Percentiles rank a stretch among this genome's conserved stretches.
phyloP scores from a whole-genome alignment of 2,797 vertebrate species.

The Ciconia nigra region DNA sequence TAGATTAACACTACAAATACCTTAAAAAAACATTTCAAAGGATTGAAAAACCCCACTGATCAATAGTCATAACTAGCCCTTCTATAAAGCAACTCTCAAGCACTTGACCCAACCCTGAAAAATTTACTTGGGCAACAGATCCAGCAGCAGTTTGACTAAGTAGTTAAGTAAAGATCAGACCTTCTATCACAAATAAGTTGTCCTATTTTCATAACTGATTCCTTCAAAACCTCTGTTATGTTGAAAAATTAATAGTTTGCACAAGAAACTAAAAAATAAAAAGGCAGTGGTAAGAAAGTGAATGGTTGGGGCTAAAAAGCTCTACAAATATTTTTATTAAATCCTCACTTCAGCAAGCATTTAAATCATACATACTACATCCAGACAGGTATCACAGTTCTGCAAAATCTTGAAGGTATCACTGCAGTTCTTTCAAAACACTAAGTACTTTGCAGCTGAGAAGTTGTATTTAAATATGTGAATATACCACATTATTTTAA shows the following conservation, averaged over 20 bases:
- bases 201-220: background rate
- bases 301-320: background rate
- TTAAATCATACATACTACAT: background rate
- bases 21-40: background rate
- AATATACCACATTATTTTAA: conserved; percentile 49
- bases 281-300: background rate
- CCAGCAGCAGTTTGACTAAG: background rate
- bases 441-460: background rate
- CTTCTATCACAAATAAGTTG: background rate
- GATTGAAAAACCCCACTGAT: background rate
- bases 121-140: background rate
- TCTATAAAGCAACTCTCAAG: background rate
- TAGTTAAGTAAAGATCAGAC: background rate
- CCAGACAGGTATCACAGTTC: background rate
- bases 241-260: background rate
- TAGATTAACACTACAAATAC: background rate
- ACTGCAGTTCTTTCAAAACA: background rate
- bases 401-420: background rate
- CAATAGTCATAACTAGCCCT: background rate
- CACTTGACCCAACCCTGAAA: background rate
- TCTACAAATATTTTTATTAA: background rate
- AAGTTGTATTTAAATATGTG: conserved; percentile 7
- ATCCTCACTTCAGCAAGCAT: background rate
- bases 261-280: background rate
- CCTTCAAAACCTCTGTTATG: background rate